A percentile compares a stretch with the other conserved stretches of the same genome.
phyloP scores from a whole-genome alignment of 2,888 invertebrate genomes.

The Hymenopus coronatus region DNA sequence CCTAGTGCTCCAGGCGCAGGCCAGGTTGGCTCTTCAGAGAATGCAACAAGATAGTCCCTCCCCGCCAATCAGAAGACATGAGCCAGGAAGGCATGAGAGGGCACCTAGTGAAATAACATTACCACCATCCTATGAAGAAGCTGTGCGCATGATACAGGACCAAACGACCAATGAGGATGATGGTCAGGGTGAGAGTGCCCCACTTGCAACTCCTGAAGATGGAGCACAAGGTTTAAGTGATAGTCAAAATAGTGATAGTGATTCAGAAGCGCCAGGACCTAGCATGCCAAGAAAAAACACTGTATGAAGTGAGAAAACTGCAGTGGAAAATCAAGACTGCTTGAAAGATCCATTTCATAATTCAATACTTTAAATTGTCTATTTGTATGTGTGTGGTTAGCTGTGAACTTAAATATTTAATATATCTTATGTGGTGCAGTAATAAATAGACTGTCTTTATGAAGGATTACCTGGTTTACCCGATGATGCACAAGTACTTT shows the following conservation, averaged over 20 bases:
- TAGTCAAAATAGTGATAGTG: neutral
- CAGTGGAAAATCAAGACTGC: too few relatives aligned
- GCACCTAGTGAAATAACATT: slow-evolving; percentile 1
- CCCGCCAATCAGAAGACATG: neutral
- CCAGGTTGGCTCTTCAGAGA: neutral
- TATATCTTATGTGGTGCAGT: too few relatives aligned
- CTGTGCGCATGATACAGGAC: neutral
- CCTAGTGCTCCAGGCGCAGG: neutral
- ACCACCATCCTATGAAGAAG: slow-evolving; percentile 29
- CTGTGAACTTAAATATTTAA: too few relatives aligned
- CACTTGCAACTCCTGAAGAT: neutral
- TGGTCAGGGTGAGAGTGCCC: neutral
- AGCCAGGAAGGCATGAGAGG: neutral
- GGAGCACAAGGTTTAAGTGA: neutral
- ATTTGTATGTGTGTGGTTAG: too few relatives aligned
- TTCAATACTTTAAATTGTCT: too few relatives aligned
- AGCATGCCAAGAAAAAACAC: neutral
- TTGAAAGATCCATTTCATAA: too few relatives aligned
- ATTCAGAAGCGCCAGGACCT: neutral
- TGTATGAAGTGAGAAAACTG: neutral
- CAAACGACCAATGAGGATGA: neutral
- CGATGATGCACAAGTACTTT: too few relatives aligned
- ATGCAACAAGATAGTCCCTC: neutral
- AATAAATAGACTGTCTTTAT: too few relatives aligned
- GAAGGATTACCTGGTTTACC: too few relatives aligned